Base-by-base conservation (phyloP, 2,113 vertebrate genomes). In the Brienomyrus brachyistius region DNA sequence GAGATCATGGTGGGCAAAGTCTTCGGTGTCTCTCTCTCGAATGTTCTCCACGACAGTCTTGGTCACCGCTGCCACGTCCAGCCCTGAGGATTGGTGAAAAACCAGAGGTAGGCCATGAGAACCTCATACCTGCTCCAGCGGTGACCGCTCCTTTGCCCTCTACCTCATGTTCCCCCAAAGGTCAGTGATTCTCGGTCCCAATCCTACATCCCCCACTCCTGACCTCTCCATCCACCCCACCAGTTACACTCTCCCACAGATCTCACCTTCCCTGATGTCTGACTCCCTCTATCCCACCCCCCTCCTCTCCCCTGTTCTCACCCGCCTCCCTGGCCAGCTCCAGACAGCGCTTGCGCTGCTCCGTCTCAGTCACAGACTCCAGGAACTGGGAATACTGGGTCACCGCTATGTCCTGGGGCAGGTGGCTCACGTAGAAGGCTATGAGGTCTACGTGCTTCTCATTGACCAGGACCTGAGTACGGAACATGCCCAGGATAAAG, bases 401-500 rank as follows among this genome's bases (percentile, higher is more conserved):
- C 19, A 97, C 96, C 0, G 97, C 97, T 0, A 97, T 91, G 15
- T 97, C 96, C 0, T 94, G 89, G 0, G 98, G 98, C 27, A 99
- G 94, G 92, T 99, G 98, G 91, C 97, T 97, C 0, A 97, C 97
- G 23, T 99, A 99, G 92, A 97, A 98, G 0, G 98, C 98, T 90
- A 99, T 97, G 1, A 99, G 95, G 87, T 97, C 94, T 2, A 94
- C 96, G 87, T 97, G 97, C 92, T 97, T 97, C 91, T 98, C 97
- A 5, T 91, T 95, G 66, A 99, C 93, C 94, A 99, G 93, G 45
- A 97, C 94, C 97, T 97, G 91, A 31, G 51, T 35, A 54, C 50
- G 59, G 43, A 13, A 66, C 19, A 43, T 40, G 27, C n/a, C n/a
- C 45, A 86, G 15, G 50, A 86, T 50, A 70, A 70, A 70, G 62